Base-by-base conservation (phyloP, 2,113 vertebrate genomes). In the Psittacula cyanocephala region DNA sequence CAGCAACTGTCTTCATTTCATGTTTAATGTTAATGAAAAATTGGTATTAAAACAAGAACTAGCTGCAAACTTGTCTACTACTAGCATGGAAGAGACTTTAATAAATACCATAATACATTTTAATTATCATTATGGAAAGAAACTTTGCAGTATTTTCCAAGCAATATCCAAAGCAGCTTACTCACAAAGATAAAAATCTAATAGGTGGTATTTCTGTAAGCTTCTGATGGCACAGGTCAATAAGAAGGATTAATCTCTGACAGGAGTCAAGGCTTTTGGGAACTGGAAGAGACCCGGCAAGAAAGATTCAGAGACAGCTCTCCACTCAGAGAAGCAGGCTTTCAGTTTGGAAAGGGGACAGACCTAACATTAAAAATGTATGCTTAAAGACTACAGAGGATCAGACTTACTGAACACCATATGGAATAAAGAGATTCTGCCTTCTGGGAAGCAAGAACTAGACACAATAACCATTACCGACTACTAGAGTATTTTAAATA, bases 371-470 rank as follows among this genome's bases (percentile, higher is more conserved):
- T 59, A 89, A 95, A 92, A 95, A 63, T 39, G 35, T 19, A 74
- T 20, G 23, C 16, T 59, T 77, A 60, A 90, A 81, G 64, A 67
- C 86, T 78, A 67, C 23, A 44, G 69, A 37, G 90, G 19, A 78
- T 78, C 46, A 92, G 69, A 68, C 63, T 90, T 88, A 57, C 52
- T 71, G 83, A 93, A 75, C 2, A 1, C 83, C 72, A 88, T 75
- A 78, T 53, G 57, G 92, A 91, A 88, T 75, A 52, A 44, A 79
- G 72, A 94, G 41, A 86, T 68, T 95, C 72, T 78, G 76, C 76
- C 88, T 93, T 86, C 90, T 91, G 85, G 85, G 86, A 94, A 94
- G 71, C 50, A 80, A 75, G 35, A 83, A 60, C 46, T 68, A 86
- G 90, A 78, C 64, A 82, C 68, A 90, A 70, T 74, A 96, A 91